Conservation (phyloP, 2,797 vertebrate species). For the Tachyglossus aculeatus region DNA sequence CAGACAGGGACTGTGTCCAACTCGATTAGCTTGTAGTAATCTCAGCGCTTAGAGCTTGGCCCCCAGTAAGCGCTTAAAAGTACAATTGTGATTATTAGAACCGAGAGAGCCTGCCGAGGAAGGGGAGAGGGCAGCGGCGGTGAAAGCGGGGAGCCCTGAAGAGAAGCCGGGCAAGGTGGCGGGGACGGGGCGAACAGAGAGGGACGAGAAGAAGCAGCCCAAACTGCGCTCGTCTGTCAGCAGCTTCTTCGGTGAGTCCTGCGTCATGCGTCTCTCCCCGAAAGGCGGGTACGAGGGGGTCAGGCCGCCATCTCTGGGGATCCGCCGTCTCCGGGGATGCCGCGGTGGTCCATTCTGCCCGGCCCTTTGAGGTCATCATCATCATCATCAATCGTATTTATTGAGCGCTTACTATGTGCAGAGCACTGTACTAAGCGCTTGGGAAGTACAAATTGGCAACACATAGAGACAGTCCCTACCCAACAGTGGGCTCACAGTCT, state of each 20-base stretch:
- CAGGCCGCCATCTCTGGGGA: not conserved
- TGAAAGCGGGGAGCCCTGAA: not conserved
- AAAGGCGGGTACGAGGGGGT: not conserved
- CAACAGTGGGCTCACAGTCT: too few relatives aligned
- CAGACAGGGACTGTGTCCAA: too few relatives aligned
- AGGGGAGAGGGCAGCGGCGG: not conserved
- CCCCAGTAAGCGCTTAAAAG: too few relatives aligned
- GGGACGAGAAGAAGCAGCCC: slow-evolving; percentile 2
- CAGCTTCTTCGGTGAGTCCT: slow-evolving; percentile 86
- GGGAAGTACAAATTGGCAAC: too few relatives aligned
- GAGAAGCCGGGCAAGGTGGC: slow-evolving; percentile 11
- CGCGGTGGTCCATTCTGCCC: not conserved
- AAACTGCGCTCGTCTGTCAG: slow-evolving; percentile 74
- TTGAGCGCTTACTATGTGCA: too few relatives aligned
- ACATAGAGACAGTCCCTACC: too few relatives aligned
- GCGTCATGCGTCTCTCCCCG: not conserved
- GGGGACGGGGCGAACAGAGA: slow-evolving; percentile 45
- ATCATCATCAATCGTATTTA: too few relatives aligned
- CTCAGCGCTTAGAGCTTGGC: too few relatives aligned
- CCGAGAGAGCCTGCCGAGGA: not conserved
- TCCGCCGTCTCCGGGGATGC: not conserved
- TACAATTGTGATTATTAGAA: too few relatives aligned
- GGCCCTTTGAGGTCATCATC: not conserved
- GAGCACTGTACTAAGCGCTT: too few relatives aligned
- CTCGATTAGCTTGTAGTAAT: too few relatives aligned